Evolutionary conservation across 1,140 invertebrate species (phyloP).

Genomic region (Aphis craccivora): DNA sequence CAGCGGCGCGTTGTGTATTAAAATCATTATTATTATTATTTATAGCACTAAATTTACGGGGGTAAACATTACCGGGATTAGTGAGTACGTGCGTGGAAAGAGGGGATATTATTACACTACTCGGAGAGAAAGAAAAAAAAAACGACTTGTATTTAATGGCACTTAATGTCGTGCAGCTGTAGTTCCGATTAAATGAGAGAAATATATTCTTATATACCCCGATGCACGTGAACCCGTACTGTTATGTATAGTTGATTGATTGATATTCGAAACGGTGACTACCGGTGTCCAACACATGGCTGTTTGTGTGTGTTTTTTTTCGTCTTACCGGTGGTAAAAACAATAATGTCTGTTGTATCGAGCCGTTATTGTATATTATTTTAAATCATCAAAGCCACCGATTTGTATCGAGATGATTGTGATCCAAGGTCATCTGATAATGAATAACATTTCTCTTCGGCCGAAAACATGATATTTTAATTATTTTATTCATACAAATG

Average conservation of each 20-base stretch:
- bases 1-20: conserved; percentile 4
- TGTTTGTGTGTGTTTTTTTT: background rate
- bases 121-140: background rate
- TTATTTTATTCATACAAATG: background rate
- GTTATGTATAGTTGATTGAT: conserved; percentile 24
- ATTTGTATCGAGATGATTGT: background rate
- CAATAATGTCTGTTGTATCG: background rate
- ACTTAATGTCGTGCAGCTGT: conserved; percentile 55
- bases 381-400: background rate
- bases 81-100: background rate
- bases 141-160: conserved; percentile 31
- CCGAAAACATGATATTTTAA: conserved; percentile 17
- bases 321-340: conserved; percentile 12
- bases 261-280: conserved; percentile 16
- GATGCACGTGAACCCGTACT: conserved; percentile 26
- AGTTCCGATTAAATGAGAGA: conserved; percentile 38
- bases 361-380: background rate
- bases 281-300: conserved; percentile 33
- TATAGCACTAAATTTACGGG: conserved; percentile 31
- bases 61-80: conserved; percentile 49
- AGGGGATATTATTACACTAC: background rate
- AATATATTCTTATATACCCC: conserved; percentile 6
- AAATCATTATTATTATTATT: conserved; percentile 46
- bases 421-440: background rate
- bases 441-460: conserved; percentile 12